Base-by-base conservation (phyloP, 2,797 vertebrate genomes). In the Diglossa cyanea region DNA sequence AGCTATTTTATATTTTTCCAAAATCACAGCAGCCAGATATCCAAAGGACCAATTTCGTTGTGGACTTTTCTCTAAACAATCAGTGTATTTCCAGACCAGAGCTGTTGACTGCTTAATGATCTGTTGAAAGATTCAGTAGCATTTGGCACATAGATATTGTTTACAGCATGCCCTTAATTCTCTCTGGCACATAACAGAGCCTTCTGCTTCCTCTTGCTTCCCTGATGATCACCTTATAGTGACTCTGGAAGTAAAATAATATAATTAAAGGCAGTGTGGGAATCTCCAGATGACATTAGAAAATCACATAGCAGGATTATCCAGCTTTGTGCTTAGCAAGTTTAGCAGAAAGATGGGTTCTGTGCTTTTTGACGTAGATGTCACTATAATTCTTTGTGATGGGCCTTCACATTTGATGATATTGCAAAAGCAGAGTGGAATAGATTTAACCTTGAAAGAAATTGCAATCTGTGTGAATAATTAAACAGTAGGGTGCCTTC, bases 181-280 rank as follows among this genome's bases (percentile, higher is more conserved):
- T 86, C 91, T 85, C 93, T 95, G 67, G 72, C 72, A 80, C 8
- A 20, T 51, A 82, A 79, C 1, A 6, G 31, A 79, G 45, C 81
- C 93, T 92, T 85, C 90, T 95, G 78, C 78, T 89, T 87, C 84
- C 47, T 85, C 20, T 63, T 86, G 21, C n/a, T 76, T 91, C 61
- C 66, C 65, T 74, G 45, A 76, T 72, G 61, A 60, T 92, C 77
- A 77, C 74, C 71, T 89, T 77, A 58, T 47, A 85, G 50, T 67
- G 65, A 57, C 48, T 47, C 20, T 51, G 73, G 39, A 95, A 73
- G 67, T 67, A 84, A 72, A 94, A 86, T 20, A 47, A 57, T 33
- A 4, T 21, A 11, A 70, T 78, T 80, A 91, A 80, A 86, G 35
- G 23, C 30, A 67, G 16, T 11, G 9, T 61, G 76, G 42, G 13